These are phyloP conservation scores for Streptopelia turtur DNA, from an alignment of 2,797 vertebrate species.

Conservation along the genomic window DNA sequence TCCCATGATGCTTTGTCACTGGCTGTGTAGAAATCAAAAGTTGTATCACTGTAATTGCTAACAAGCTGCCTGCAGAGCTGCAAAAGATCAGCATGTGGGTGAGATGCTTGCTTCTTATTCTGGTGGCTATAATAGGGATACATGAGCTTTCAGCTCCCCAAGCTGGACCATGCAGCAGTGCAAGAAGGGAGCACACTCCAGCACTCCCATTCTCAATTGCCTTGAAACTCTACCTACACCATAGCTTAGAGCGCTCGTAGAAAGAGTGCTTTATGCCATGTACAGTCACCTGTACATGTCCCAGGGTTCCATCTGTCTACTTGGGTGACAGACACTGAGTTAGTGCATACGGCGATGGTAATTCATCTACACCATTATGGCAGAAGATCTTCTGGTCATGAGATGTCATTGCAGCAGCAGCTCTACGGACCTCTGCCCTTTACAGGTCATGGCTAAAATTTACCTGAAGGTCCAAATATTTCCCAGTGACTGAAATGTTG, in stretches of 20 bases:
- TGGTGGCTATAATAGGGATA: not conserved
- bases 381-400: not conserved
- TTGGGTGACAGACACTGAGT: not conserved
- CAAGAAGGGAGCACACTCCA: not conserved
- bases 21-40: not conserved
- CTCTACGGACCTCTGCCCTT: not conserved
- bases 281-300: not conserved
- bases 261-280: not conserved
- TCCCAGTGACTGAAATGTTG: not conserved
- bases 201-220: not conserved
- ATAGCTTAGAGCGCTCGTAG: not conserved
- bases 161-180: not conserved
- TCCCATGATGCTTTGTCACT: not conserved
- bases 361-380: not conserved
- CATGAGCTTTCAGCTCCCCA: not conserved
- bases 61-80: not conserved
- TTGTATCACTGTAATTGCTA: not conserved
- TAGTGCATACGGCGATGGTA: not conserved
- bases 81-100: not conserved
- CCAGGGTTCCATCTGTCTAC: not conserved
- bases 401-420: not conserved
- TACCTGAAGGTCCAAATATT: not conserved
- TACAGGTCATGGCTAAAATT: not conserved
- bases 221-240: not conserved
- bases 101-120: not conserved